Conservation (phyloP, 2,113 vertebrate species). For the Pseudonaja textilis region DNA sequence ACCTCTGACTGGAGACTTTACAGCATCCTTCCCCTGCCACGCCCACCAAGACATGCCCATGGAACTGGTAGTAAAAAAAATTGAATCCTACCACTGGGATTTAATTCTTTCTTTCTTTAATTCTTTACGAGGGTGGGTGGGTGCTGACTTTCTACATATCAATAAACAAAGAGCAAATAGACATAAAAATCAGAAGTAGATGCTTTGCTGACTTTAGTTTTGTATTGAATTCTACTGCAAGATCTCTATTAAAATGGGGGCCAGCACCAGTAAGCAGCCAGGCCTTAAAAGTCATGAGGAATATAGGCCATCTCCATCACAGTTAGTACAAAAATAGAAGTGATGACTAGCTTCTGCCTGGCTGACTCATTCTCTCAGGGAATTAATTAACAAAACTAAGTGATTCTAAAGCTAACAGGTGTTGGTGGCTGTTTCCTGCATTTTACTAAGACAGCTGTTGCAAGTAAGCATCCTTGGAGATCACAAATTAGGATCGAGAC, state of each 20-base stretch:
- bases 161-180: not conserved
- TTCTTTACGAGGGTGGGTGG: too few relatives aligned
- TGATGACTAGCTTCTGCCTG: conserved; percentile 20
- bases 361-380: conserved; percentile 36
- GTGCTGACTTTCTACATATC: too few relatives aligned
- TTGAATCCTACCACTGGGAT: too few relatives aligned
- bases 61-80: too few relatives aligned
- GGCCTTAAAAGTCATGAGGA: not conserved
- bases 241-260: not conserved
- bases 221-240: not conserved
- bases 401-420: conserved; percentile 34
- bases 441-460: conserved; percentile 19
- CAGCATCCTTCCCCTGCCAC: too few relatives aligned
- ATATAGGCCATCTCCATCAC: conserved; percentile 10
- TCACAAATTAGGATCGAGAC: not conserved
- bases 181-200: not conserved
- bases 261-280: not conserved
- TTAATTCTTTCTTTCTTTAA: too few relatives aligned
- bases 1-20: too few relatives aligned
- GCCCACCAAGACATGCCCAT: too few relatives aligned
- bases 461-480: not conserved
- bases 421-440: not conserved
- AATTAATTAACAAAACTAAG: conserved; percentile 41
- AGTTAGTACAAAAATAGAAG: conserved; percentile 43
- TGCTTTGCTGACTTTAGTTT: not conserved